Evolutionary conservation across 2,113 vertebrate genomes (phyloP).

Genomic region (Channa argus): DNA sequence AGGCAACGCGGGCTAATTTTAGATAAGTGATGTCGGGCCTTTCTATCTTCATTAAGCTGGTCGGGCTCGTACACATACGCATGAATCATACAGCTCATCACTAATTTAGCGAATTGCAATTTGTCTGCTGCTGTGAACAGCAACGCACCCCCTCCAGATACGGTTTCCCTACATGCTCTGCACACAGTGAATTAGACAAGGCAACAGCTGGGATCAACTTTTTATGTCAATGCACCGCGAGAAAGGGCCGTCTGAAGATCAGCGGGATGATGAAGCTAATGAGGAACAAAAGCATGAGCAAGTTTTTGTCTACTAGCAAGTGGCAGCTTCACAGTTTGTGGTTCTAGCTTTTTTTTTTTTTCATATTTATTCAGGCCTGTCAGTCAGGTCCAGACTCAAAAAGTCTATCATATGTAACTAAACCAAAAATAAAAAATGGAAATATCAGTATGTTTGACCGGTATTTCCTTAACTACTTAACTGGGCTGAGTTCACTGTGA

Average conservation of each 20-base stretch:
- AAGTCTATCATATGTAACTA: no score
- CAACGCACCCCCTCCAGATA: constrained; percentile 27
- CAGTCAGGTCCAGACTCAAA: neutral
- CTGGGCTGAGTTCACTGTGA: no score
- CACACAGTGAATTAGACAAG: neutral
- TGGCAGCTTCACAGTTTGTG: neutral
- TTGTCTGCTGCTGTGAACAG: constrained; percentile 34
- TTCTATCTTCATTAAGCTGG: constrained; percentile 66
- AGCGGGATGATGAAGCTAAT: neutral
- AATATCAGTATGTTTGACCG: no score
- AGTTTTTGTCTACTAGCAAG: neutral
- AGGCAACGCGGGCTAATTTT: constrained; percentile 69
- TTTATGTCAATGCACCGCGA: neutral
- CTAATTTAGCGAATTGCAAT: constrained; percentile 55
- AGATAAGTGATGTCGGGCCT: constrained; percentile 64
- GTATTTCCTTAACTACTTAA: no score
- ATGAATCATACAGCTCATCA: constrained; percentile 57
- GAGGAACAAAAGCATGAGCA: neutral
- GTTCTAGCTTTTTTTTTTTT: neutral
- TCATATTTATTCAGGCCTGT: neutral
- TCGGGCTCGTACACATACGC: constrained; percentile 40
- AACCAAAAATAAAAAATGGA: no score
- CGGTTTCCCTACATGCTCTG: constrained; percentile 24
- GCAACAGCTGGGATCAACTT: constrained; percentile 34
- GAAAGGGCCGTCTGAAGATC: neutral